Evolutionary conservation across 2,113 vertebrate species (phyloP).

Genomic region (Atrichornis clamosus): DNA sequence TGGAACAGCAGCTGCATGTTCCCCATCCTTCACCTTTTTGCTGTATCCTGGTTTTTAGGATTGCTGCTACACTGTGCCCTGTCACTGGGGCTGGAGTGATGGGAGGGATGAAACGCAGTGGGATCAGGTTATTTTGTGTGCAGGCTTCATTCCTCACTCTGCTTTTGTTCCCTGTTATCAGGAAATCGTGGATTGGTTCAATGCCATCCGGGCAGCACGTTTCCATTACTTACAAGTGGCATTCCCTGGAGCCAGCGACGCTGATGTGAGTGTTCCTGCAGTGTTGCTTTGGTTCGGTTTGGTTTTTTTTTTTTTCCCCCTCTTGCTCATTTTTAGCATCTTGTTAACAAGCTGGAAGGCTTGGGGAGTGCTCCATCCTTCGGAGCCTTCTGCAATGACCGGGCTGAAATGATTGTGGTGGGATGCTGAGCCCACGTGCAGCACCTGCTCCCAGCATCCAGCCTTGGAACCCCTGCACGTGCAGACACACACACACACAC

Average conservation of each 20-base stretch:
- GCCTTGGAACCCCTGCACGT: neutral
- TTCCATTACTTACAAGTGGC: conserved; percentile 96
- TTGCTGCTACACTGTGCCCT: neutral
- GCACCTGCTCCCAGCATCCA: neutral
- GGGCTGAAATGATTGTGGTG: neutral
- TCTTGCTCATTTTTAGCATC: neutral
- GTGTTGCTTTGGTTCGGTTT: no score
- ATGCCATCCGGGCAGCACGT: conserved; percentile 89
- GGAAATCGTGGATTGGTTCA: conserved; percentile 98
- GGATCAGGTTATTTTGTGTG: neutral
- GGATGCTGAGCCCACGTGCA: neutral
- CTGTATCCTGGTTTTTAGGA: neutral
- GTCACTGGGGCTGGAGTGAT: neutral
- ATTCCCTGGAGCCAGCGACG: conserved; percentile 87
- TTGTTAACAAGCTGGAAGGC: neutral
- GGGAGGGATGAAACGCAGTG: fast-evolving
- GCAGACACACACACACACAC: fast-evolving
- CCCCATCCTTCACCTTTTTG: neutral
- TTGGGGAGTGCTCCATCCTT: neutral
- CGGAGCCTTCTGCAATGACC: fast-evolving
- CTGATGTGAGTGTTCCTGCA: conserved; percentile 78
- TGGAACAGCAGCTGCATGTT: neutral
- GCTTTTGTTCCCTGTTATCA: conserved; percentile 28
- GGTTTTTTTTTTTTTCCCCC: fast-evolving
- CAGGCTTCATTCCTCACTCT: neutral